phyloP scores from a whole-genome alignment of 2,113 vertebrate genomes.

The Chaenocephalus aceratus region DNA sequence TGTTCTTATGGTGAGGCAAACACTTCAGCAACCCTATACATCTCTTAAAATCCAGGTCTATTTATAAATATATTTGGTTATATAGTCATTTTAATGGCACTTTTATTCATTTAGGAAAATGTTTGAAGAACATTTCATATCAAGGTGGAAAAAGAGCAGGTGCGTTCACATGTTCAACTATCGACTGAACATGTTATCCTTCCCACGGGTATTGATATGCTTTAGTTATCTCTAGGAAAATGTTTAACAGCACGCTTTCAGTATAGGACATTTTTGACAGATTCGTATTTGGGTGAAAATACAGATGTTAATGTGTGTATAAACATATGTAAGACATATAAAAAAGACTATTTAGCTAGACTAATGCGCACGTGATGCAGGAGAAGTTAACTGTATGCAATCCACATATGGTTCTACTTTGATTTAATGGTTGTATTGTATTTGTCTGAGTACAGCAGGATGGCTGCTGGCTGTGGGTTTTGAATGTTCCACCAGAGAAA shows the following conservation, averaged over 20 bases:
- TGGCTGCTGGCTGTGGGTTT: conserved; percentile 22
- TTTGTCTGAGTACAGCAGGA: conserved; percentile 49
- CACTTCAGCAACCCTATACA: neutral
- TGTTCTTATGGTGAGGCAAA: neutral
- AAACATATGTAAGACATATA: no score
- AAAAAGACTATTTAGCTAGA: no score
- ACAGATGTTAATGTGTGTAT: no score
- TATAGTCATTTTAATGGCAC: neutral
- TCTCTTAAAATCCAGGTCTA: neutral
- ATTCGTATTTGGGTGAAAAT: no score
- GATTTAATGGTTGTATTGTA: conserved; percentile 68
- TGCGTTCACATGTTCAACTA: conserved; percentile 14
- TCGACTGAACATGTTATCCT: neutral
- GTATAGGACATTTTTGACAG: no score
- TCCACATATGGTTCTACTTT: conserved; percentile 69
- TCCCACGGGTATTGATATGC: no score
- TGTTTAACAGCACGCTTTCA: no score
- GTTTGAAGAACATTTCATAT: neutral
- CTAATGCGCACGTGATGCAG: no score
- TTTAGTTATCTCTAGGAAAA: no score
- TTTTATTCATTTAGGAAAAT: neutral
- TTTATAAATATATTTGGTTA: neutral
- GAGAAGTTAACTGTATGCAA: no score
- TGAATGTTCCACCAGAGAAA: conserved; percentile 57
- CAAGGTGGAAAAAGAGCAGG: conserved; percentile 59